Base-by-base conservation (phyloP, 2,797 vertebrate genomes). In the Gobio occitaniae region DNA sequence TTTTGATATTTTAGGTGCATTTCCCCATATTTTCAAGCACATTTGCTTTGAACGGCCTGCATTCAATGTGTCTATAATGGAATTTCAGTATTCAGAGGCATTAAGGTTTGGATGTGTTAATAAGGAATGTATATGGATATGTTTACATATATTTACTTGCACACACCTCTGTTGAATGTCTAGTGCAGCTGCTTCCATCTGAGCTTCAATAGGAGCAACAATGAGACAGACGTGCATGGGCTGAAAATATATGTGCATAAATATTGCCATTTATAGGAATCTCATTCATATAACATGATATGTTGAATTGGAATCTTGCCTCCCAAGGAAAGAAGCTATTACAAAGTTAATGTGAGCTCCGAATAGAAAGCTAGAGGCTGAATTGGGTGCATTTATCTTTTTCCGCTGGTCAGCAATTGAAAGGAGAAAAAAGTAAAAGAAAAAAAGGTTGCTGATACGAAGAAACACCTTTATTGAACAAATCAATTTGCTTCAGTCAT, bases 201-300 rank as follows among this genome's bases (percentile, higher is more conserved):
- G 80, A 74, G 59, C 83, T 25, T 89, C 59, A 90, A 90, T 84
- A 84, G 87, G 86, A 89, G 90, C 88, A 79, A 69, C 87, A 88
- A 88, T 90, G 85, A 87, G 69, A 84, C 71, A 74, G 70, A 83
- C 19, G 25, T 71, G 41, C 8, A 44, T 44, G 48, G 89, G 89
- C 91, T 92, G 90, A 5, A 91, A 95, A 95, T 95, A 90, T 95
- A 95, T 96, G 94, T 95, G 94, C 95, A 95, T 95, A 95, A 95
- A 95, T 95, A 95, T 95, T 94, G 94, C 90, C 93, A 93, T 95
- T 94, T 95, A 90, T 91, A 92, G 90, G 92, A 91, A 93, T 93
- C 94, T 95, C 95, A 95, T 95, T 95, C 94, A 95, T 95, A 95
- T 94, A 94, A 95, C 93, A 95, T 94, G 93, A 91, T 90, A 87